A percentile compares a stretch with the other conserved stretches of the same genome.
Evolutionary conservation across 1,140 invertebrate genomes (phyloP).

Genomic region (Brachystomella parvula): DNA sequence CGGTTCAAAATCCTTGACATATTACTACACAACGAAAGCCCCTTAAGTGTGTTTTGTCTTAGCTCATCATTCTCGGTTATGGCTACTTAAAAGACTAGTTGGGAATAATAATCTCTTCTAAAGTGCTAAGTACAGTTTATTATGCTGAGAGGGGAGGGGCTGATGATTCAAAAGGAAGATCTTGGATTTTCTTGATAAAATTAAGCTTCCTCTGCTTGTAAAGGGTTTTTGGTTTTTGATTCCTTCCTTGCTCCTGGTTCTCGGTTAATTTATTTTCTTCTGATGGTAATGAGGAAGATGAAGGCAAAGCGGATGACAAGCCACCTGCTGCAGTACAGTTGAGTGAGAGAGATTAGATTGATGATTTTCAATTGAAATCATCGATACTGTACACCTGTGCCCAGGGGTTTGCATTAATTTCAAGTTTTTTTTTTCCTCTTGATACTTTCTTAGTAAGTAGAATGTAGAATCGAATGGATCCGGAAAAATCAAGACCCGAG

Average conservation of each 20-base stretch:
- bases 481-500: no score
- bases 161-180: background rate
- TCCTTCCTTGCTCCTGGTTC: background rate
- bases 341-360: background rate
- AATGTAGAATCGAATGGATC: no score
- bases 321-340: background rate
- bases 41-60: background rate
- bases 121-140: no score
- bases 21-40: background rate
- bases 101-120: no score
- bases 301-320: background rate
- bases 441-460: no score
- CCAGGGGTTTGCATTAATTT: background rate
- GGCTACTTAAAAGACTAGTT: background rate
- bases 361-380: background rate
- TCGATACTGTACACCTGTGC: slow-evolving; percentile 1
- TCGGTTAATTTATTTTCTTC: background rate
- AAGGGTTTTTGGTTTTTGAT: background rate
- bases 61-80: no score
- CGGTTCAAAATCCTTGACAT: background rate
- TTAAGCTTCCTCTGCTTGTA: background rate
- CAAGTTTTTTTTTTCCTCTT: background rate
- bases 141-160: no score
- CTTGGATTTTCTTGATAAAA: background rate
- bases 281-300: background rate